A percentile compares a stretch with the other conserved stretches of the same genome.
These are phyloP conservation scores for Diabrotica virgifera DNA, from an alignment of 1,140 invertebrate species.

Conservation along the genomic window DNA sequence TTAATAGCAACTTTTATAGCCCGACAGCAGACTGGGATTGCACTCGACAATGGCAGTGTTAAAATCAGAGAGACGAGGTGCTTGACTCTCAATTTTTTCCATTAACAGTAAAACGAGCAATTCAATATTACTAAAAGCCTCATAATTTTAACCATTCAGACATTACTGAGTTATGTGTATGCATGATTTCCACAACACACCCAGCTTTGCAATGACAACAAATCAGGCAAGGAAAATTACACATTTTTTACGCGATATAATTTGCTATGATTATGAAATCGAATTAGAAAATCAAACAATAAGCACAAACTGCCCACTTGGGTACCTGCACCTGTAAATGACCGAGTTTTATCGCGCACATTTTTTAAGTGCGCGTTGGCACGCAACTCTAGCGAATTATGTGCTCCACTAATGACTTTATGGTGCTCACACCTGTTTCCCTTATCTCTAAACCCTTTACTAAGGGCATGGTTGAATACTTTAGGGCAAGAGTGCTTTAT, in stretches of 20 bases:
- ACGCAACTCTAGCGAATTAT: neutral
- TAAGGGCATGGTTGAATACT: neutral
- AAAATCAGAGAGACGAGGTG: neutral
- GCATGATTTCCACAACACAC: neutral
- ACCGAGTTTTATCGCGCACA: neutral
- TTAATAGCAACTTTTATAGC: neutral
- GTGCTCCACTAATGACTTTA: neutral
- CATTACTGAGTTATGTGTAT: neutral
- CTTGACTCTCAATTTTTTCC: neutral
- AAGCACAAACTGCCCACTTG: neutral
- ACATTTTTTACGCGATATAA: neutral
- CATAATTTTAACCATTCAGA: neutral
- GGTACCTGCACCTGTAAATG: conserved; percentile 1
- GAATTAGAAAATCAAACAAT: conserved; percentile 3
- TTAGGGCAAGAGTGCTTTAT: neutral
- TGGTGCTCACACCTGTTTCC: neutral
- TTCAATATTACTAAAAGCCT: conserved; percentile 3
- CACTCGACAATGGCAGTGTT: neutral
- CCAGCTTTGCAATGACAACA: neutral
- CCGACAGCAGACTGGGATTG: neutral
- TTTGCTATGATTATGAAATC: conserved; percentile 1
- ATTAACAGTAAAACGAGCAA: conserved; percentile 3
- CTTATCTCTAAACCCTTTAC: neutral
- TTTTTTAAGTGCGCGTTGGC: neutral
- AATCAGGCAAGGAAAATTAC: conserved; percentile 2